phyloP scores from a whole-genome alignment of 2,888 invertebrate species.

The Temnothorax rugatulus region DNA sequence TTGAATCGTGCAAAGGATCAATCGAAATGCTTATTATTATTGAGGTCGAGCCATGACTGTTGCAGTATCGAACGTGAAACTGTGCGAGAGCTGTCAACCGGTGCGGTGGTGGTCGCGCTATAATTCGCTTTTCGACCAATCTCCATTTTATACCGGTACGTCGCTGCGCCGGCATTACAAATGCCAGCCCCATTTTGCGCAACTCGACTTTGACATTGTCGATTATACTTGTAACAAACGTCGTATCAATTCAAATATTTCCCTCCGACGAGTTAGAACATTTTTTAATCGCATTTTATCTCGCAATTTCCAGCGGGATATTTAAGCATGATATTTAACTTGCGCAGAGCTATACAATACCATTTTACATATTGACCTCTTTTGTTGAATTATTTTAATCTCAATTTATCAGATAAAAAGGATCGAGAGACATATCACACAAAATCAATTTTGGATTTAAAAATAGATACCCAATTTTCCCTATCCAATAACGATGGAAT shows the following conservation, averaged over 20 bases:
- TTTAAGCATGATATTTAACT: slow-evolving; percentile 44
- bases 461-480: slow-evolving; percentile 17
- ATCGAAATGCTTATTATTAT: slow-evolving; percentile 52
- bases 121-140: slow-evolving; percentile 51
- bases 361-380: slow-evolving; percentile 22
- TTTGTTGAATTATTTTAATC: slow-evolving; percentile 38
- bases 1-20: slow-evolving; percentile 45
- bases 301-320: slow-evolving; percentile 13
- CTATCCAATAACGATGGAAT: not conserved
- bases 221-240: slow-evolving; percentile 25
- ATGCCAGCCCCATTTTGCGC: slow-evolving; percentile 42
- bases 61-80: slow-evolving; percentile 41
- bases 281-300: slow-evolving; percentile 41
- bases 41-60: slow-evolving; percentile 46
- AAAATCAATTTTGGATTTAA: slow-evolving; percentile 26
- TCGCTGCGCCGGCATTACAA: slow-evolving; percentile 35
- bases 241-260: slow-evolving; percentile 45
- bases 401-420: slow-evolving; percentile 23
- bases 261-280: slow-evolving; percentile 22
- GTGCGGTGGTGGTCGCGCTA: slow-evolving; percentile 30
- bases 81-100: slow-evolving; percentile 44
- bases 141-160: slow-evolving; percentile 33
- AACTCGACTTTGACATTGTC: slow-evolving; percentile 44
- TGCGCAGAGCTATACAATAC: not conserved
- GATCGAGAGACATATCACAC: not conserved